Conservation (phyloP, 2,888 invertebrate genomes). For the Coelogynopora nodosa region DNA sequence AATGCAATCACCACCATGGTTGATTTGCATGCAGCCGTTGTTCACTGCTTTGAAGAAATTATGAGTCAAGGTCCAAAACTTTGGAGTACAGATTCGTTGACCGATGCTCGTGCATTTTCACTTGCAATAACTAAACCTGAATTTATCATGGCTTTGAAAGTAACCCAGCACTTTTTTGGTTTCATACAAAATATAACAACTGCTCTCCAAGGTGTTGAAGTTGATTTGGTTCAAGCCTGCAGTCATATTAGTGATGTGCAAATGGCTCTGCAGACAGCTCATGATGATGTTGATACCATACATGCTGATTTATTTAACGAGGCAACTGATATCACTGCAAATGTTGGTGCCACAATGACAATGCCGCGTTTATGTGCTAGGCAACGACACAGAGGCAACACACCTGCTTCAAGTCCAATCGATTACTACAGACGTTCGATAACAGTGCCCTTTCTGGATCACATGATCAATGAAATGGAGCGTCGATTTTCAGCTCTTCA, state of each 20-base stretch:
- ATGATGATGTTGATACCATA: not conserved
- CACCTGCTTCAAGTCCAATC: not conserved
- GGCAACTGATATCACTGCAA: not conserved
- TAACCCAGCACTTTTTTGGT: not conserved
- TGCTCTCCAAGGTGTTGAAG: not conserved
- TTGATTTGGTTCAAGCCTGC: not conserved
- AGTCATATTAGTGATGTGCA: not conserved
- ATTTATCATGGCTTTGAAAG: not conserved
- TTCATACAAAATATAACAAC: not conserved
- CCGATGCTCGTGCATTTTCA: not conserved
- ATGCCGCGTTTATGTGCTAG: not conserved
- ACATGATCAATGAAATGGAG: not conserved
- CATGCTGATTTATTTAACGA: not conserved
- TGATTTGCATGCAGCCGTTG: not conserved
- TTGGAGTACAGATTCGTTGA: not conserved
- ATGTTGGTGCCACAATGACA: not conserved
- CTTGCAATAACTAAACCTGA: not conserved
- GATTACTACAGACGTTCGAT: not conserved
- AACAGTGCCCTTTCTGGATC: not conserved
- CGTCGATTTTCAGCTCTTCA: not conserved
- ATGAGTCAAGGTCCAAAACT: not conserved
- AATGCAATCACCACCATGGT: not conserved
- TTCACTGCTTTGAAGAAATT: not conserved
- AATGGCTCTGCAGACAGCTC: not conserved
- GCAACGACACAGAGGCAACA: not conserved